Conservation (phyloP, 2,113 vertebrate genomes). For the Dipodomys stephensi region DNA sequence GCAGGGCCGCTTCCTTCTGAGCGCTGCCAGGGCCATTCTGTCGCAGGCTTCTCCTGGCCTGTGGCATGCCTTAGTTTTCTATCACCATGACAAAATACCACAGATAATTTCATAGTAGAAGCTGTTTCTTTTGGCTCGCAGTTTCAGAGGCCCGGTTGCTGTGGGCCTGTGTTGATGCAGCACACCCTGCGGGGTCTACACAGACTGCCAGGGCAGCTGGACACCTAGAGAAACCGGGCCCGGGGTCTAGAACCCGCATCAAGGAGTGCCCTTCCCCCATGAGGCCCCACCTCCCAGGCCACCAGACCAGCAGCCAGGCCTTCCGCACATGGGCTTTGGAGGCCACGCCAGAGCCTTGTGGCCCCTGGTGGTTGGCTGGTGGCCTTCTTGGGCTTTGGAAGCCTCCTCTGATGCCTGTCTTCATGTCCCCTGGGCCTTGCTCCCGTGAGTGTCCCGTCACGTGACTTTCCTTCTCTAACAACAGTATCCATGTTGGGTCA, state of each 20-base stretch:
- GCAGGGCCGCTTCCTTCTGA: no score
- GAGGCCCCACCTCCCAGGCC: no score
- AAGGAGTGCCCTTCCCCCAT: background rate
- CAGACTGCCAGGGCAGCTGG: background rate
- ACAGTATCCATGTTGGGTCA: background rate
- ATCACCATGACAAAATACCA: background rate
- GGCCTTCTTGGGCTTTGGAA: background rate
- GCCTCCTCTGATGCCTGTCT: background rate
- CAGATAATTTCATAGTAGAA: background rate
- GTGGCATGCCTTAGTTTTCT: background rate
- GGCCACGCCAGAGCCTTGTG: background rate
- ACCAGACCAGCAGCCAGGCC: background rate
- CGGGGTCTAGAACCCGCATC: background rate
- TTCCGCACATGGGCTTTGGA: background rate
- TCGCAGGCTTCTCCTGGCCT: background rate
- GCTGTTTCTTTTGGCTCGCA: background rate
- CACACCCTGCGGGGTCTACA: background rate
- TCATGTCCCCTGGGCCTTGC: background rate
- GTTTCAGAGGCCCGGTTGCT: background rate
- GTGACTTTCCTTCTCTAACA: background rate
- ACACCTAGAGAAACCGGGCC: no score
- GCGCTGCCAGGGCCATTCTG: background rate
- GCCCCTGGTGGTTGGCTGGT: background rate
- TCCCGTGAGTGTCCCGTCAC: background rate
- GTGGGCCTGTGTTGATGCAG: background rate